Percentiles rank a stretch among this genome's conserved stretches.
Conservation (phyloP, 2,797 vertebrate species). For the Mormyrus proboscirostris region DNA sequence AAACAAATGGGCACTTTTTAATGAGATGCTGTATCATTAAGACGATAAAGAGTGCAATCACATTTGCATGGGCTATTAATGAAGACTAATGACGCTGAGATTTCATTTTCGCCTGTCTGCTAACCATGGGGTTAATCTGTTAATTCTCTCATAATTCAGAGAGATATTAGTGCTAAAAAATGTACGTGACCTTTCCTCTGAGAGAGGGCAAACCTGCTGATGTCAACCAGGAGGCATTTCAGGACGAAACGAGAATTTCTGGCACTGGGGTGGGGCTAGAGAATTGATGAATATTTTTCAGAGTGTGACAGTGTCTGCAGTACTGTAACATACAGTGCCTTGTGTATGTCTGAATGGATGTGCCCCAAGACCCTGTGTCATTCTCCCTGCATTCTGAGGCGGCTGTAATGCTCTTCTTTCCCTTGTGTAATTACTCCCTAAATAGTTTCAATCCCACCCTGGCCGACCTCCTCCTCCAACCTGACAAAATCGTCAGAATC, state of each 20-base stretch:
- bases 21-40: slow-evolving; percentile 56
- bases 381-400: not conserved
- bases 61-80: slow-evolving; percentile 68
- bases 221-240: slow-evolving; percentile 1
- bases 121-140: slow-evolving; percentile 67
- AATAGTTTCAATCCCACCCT: not conserved
- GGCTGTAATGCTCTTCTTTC: not conserved
- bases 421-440: not conserved
- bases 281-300: not conserved
- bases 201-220: not conserved
- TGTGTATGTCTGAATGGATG: not conserved
- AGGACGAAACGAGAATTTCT: not conserved
- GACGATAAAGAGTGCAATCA: slow-evolving; percentile 68
- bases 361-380: not conserved
- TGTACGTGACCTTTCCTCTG: slow-evolving; percentile 6
- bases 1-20: slow-evolving; percentile 25
- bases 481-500: not conserved
- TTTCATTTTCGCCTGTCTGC: slow-evolving; percentile 62
- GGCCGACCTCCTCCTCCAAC: not conserved
- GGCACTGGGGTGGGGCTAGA: not conserved
- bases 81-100: slow-evolving; percentile 68
- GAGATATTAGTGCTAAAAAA: slow-evolving; percentile 45
- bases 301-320: not conserved
- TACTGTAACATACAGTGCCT: not conserved
- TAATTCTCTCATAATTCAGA: slow-evolving; percentile 57